Evolutionary conservation across 2,888 invertebrate species (phyloP), one percentile per base, ranked within the genome.

Genomic region (Drosophila atroscutellata): DNA sequence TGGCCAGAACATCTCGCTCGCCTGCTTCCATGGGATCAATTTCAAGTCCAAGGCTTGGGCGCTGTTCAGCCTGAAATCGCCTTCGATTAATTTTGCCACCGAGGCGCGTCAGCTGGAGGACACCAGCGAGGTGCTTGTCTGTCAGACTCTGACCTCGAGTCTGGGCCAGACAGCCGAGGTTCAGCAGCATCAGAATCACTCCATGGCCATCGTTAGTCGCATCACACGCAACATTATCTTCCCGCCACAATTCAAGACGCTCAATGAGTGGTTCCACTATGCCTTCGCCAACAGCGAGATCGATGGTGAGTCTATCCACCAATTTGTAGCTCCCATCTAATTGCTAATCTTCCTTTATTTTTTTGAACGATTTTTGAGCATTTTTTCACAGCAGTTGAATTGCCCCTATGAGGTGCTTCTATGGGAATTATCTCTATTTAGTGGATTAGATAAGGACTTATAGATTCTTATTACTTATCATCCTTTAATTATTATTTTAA

Each of bases 1-100:
- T 93, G 97, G 97, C 45, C 96, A 96, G 73, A 98, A 99, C 93
- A 97, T 99, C 67, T 98, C 98, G 8, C 94, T 99, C 77, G 99
- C 98, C 5, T 99, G 99, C 93, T 99, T 99, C 94, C 98, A 99
- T 93, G 99, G 99, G 39, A 97, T 98, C 91, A 99, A 99, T 93
- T 98, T 99, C 93, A 98, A 98, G 92, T 96, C 98, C 64, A 98
- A 98, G 93, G 97, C 97, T 1, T 99, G 99, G 99, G 99, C 98
- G 8, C 93, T 99, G 76, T 99, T 99, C 93, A 98, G 98, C 83
- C 94, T 99, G 77, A 96, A 97, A 91, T 98, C 99, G 89, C 98
- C 98, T 0, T 97, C 96, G 90, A 98, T 98, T 80, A 97, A 97
- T 90, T 98, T 98, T 93, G 96, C 97, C 20, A 98, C 98, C 0